Conservation (phyloP, 2,888 invertebrate species). For the Campoletis raptor region DNA sequence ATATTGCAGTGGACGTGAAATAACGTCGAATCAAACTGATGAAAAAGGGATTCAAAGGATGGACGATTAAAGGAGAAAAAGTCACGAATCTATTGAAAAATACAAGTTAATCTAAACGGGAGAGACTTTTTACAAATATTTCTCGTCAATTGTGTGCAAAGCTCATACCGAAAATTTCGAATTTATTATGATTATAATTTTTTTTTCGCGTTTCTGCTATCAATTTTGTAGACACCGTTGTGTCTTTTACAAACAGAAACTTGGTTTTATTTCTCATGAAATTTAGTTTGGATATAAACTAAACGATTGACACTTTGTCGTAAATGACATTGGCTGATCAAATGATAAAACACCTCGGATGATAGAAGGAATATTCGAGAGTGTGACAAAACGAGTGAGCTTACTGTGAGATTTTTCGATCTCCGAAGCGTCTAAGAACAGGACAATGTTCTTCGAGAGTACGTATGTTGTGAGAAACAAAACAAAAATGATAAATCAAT, state of each 20-base stretch:
- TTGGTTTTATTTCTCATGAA: slow-evolving; percentile 39
- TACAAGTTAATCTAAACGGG: slow-evolving; percentile 17
- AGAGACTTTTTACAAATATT: slow-evolving; percentile 33
- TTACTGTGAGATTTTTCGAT: slow-evolving; percentile 25
- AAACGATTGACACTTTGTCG: slow-evolving; percentile 14
- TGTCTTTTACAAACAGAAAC: slow-evolving; percentile 33
- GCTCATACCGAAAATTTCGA: slow-evolving; percentile 45
- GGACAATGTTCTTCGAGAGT: slow-evolving; percentile 55
- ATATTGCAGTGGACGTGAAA: slow-evolving; percentile 24
- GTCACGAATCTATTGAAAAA: slow-evolving; percentile 12
- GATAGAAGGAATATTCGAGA: slow-evolving; percentile 24
- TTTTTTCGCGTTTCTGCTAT: not conserved
- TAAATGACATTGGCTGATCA: slow-evolving; percentile 29
- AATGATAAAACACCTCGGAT: slow-evolving; percentile 24
- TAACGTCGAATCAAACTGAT: slow-evolving; percentile 12
- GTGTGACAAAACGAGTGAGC: slow-evolving; percentile 44
- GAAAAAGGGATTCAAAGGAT: slow-evolving; percentile 1
- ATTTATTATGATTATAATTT: slow-evolving; percentile 22
- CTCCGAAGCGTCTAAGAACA: slow-evolving; percentile 8
- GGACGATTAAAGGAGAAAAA: slow-evolving; percentile 31
- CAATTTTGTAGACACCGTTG: slow-evolving; percentile 4
- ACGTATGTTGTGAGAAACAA: slow-evolving; percentile 47
- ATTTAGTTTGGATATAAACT: slow-evolving; percentile 31
- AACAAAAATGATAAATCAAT: slow-evolving; percentile 28
- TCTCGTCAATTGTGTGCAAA: slow-evolving; percentile 5